Percentiles rank a stretch among this genome's conserved stretches.
These are phyloP conservation scores for Epinephelus fuscoguttatus DNA, from an alignment of 2,113 vertebrate genomes.

Conservation along the genomic window DNA sequence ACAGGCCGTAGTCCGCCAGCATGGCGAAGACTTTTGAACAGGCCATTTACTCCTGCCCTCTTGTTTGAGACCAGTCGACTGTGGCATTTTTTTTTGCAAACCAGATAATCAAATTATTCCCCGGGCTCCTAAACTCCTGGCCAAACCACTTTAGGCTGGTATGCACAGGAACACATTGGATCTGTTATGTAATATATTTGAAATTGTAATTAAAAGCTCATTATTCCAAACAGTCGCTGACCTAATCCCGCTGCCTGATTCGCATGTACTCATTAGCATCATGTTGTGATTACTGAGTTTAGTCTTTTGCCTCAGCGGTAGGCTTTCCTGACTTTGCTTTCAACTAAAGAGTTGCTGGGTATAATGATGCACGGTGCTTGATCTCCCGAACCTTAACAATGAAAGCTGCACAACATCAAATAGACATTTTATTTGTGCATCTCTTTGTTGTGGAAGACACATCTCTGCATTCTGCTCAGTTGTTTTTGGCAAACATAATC, in stretches of 20 bases:
- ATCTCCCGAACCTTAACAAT: conserved; percentile 6
- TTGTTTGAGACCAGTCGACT: conserved; percentile 63
- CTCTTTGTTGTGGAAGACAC: not conserved
- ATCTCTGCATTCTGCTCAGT: conserved; percentile 7
- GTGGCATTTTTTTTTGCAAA: conserved; percentile 55
- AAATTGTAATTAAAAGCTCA: conserved; percentile 66
- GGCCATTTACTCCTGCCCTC: conserved; percentile 46
- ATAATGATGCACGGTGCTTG: not conserved
- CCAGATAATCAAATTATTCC: conserved; percentile 62
- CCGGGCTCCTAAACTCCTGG: conserved; percentile 25
- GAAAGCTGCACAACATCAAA: conserved; percentile 21
- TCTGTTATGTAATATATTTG: conserved; percentile 61
- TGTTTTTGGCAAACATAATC: conserved; percentile 4
- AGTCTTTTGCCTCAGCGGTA: not conserved
- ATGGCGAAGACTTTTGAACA: conserved; percentile 42
- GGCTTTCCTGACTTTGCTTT: conserved; percentile 19
- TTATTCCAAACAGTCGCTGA: conserved; percentile 52
- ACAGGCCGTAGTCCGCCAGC: conserved; percentile 6
- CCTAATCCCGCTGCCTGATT: conserved; percentile 35
- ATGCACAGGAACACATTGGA: conserved; percentile 18
- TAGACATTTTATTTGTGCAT: not conserved
- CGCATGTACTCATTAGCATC: conserved; percentile 53
- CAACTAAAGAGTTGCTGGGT: not conserved
- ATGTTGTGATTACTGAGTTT: conserved; percentile 37
- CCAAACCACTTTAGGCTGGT: conserved; percentile 49